Percentiles rank a stretch among this genome's conserved stretches.
These are phyloP conservation scores for Saccostrea glomerata DNA, from an alignment of 1,140 invertebrate genomes.

Conservation along the genomic window DNA sequence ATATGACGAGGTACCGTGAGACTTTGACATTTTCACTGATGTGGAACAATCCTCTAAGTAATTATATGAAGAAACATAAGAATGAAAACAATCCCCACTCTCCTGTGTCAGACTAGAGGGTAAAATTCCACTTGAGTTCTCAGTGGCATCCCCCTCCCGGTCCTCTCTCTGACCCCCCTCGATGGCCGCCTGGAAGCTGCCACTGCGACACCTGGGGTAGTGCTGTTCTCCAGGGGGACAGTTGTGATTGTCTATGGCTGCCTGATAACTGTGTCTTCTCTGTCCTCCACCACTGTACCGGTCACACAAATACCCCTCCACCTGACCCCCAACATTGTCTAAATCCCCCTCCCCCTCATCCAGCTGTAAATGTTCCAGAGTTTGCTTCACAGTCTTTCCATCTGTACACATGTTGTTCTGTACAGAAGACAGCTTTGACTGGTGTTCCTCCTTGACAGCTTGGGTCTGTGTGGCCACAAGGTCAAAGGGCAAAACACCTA, in stretches of 20 bases:
- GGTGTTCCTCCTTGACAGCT: not conserved
- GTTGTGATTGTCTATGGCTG: slow-evolving; percentile 45
- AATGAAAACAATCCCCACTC: not conserved
- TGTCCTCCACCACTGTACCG: not conserved
- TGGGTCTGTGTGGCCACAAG: not conserved
- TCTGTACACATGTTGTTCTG: not conserved
- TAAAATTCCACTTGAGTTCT: not conserved
- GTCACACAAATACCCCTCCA: not conserved
- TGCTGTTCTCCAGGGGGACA: slow-evolving; percentile 12
- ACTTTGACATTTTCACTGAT: not conserved
- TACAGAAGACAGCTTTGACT: not conserved
- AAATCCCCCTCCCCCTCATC: not conserved
- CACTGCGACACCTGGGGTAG: slow-evolving; percentile 46
- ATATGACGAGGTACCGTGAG: not conserved
- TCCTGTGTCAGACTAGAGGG: not conserved
- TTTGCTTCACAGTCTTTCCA: not conserved
- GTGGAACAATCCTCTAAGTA: not conserved
- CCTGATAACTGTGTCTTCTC: slow-evolving; percentile 39
- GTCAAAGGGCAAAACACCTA: slow-evolving; percentile 1
- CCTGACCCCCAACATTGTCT: not conserved
- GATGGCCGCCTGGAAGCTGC: slow-evolving; percentile 58
- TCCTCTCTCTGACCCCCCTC: slow-evolving; percentile 46
- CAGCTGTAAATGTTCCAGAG: not conserved
- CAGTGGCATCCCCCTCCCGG: not conserved
- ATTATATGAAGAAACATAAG: not conserved